Evolutionary conservation across 2,113 vertebrate genomes (phyloP).

Genomic region (Phalacrocorax carbo): DNA sequence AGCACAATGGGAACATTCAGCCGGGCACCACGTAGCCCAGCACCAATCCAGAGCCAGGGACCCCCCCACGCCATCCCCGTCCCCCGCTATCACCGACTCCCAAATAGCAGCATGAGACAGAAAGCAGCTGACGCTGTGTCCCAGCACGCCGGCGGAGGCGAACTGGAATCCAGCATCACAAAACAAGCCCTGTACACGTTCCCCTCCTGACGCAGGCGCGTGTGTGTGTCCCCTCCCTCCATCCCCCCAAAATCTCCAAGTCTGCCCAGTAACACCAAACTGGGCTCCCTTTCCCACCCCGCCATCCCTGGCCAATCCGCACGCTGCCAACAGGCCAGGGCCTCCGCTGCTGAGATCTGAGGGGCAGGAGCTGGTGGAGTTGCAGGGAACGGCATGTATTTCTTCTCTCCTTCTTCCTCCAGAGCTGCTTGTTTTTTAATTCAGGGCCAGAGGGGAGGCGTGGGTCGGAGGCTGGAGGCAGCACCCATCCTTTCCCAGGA

Average conservation of each 20-base stretch:
- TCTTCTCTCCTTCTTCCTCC: background rate
- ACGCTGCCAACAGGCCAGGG: background rate
- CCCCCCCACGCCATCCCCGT: background rate
- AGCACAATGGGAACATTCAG: slow-evolving; percentile 43
- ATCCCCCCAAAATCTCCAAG: slow-evolving; percentile 31
- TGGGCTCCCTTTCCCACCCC: background rate
- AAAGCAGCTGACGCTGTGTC: slow-evolving; percentile 21
- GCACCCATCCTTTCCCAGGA: background rate
- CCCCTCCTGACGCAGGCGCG: background rate
- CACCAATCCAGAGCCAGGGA: background rate
- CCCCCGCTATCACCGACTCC: background rate
- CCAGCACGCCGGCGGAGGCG: slow-evolving; percentile 4
- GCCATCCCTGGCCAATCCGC: slow-evolving; percentile 25
- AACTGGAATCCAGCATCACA: slow-evolving; percentile 52
- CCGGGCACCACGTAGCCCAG: background rate
- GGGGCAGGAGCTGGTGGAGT: slow-evolving; percentile 52
- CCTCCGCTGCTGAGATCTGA: background rate
- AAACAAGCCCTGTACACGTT: slow-evolving; percentile 25
- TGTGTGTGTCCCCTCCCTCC: background rate
- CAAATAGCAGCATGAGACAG: background rate
- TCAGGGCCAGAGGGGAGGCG: background rate
- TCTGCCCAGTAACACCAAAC: slow-evolving; percentile 60
- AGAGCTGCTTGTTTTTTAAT: background rate
- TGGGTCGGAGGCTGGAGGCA: background rate
- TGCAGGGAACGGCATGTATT: slow-evolving; percentile 55